A percentile compares a stretch with the other conserved stretches of the same genome.
phyloP scores from a whole-genome alignment of 2,113 vertebrate genomes.

The Podarcis raffonei region DNA sequence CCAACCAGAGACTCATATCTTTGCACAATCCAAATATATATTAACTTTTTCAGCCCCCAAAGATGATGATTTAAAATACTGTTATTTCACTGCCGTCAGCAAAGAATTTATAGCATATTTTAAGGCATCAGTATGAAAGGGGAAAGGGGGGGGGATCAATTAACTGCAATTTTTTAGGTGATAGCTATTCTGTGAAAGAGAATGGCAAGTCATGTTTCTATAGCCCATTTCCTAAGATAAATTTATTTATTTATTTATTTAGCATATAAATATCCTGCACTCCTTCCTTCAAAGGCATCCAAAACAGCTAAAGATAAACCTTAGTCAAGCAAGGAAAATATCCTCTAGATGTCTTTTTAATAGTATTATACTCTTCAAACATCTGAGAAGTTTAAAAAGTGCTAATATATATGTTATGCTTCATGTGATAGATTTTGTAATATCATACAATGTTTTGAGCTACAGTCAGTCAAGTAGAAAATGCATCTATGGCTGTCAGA shows the following conservation, averaged over 20 bases:
- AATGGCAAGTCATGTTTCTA: neutral
- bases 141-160: neutral
- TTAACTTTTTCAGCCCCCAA: neutral
- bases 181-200: constrained; percentile 19
- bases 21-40: neutral
- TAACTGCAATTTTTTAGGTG: neutral
- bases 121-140: neutral
- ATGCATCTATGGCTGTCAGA: constrained; percentile 52
- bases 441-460: constrained; percentile 44
- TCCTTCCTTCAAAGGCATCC: neutral
- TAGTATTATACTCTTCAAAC: constrained; percentile 18
- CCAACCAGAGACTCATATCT: neutral
- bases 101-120: neutral
- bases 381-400: constrained; percentile 48
- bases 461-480: constrained; percentile 54
- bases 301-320: neutral
- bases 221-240: constrained; percentile 1
- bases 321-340: constrained; percentile 24
- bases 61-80: neutral
- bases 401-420: constrained; percentile 43
- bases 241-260: constrained; percentile 7
- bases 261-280: neutral
- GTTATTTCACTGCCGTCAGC: neutral
- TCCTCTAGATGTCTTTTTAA: neutral
- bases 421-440: constrained; percentile 35